Evolutionary conservation across 2,113 vertebrate genomes (phyloP), one percentile per base, ranked within the genome.

Genomic region (Phrynosoma blainvillii): DNA sequence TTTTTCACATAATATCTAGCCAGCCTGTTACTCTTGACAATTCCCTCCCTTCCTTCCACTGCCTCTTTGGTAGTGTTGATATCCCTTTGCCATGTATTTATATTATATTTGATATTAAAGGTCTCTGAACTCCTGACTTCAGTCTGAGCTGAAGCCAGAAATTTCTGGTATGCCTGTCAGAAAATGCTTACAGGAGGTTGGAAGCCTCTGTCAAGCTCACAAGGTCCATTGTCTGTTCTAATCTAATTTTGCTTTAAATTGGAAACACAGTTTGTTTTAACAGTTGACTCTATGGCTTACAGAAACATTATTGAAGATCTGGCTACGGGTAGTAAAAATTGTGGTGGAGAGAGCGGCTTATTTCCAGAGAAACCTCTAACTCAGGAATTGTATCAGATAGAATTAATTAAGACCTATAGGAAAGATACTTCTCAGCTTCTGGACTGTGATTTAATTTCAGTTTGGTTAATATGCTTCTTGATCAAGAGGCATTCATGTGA

Each of bases 71-170:
- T 52, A 59, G 52, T 84, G 30, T 32, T 52, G 21, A 40, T 84
- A 78, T 86, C 11, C 4, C 30, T 79, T 70, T 86, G 21, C 30
- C 13, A 32, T 32, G 16, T 21, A 66, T 85, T 78, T 18, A 47
- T 85, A 65, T 70, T 86, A 47, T 79, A 86, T 79, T 66, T 71
- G 47, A 79, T 79, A 54, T 36, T 70, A 70, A 66, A 79, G 36
- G 75, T 78, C 84, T 86, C 23, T 56, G 47, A 56, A 54, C 62
- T 86, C 66, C 42, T 86, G 40, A 78, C 27, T 32, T 77, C 4
- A 66, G 36, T 47, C 54, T 32, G 40, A 54, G 59, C 47, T 54
- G 70, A 68, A 86, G 42, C 21, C 65, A 86, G 65, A 78, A 4
- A 79, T 70, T 79, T 70, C n/a, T 25, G 40, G 9, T 70, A 14